phyloP scores from a whole-genome alignment of 2,797 vertebrate genomes.

The Gallinago nigripennis region DNA sequence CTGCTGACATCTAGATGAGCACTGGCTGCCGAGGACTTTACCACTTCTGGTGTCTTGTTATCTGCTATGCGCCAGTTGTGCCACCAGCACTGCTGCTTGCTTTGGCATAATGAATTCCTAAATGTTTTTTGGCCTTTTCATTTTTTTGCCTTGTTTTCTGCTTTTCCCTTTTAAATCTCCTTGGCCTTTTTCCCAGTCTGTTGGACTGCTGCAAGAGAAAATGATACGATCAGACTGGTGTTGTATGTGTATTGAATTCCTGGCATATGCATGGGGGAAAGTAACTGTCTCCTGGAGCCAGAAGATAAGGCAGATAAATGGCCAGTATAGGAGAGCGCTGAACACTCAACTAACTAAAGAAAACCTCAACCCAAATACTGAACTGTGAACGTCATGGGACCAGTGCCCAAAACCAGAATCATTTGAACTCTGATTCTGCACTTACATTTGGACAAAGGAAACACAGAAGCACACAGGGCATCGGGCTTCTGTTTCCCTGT shows the following conservation, averaged over 20 bases:
- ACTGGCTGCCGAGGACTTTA: background rate
- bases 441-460: background rate
- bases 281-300: conserved; percentile 31
- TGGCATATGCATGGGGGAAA: conserved; percentile 17
- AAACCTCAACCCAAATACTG: background rate
- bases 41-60: background rate
- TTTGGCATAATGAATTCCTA: conserved; percentile 3
- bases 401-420: background rate
- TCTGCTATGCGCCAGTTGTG: conserved; percentile 19
- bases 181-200: conserved; percentile 59
- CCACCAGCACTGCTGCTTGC: conserved; percentile 3
- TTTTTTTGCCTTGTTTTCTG: conserved; percentile 11
- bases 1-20: rapidly evolving
- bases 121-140: background rate
- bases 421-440: background rate
- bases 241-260: conserved; percentile 48
- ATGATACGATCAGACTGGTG: conserved; percentile 40
- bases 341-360: background rate
- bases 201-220: conserved; percentile 44
- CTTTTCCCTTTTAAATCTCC: conserved; percentile 37
- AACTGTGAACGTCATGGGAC: background rate
- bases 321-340: background rate
- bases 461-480: background rate
- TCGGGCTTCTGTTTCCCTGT: background rate
- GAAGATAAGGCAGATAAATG: conserved; percentile 55